Evolutionary conservation across 2,113 vertebrate species (phyloP).

Genomic region (Craseonycteris thonglongyai): DNA sequence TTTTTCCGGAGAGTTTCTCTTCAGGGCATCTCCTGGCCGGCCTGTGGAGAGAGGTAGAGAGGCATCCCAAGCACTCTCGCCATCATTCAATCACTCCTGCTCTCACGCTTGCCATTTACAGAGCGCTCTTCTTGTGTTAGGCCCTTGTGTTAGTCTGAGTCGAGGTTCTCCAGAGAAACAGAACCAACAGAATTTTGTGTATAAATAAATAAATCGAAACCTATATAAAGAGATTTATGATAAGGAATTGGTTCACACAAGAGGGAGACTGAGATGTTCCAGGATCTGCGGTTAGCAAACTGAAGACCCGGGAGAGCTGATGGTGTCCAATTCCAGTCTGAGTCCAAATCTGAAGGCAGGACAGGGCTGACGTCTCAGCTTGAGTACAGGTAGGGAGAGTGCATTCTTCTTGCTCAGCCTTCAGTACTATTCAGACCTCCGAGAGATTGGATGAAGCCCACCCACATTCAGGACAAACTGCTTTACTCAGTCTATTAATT

Average conservation of each 20-base stretch:
- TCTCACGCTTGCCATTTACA: too few relatives aligned
- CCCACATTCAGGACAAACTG: neutral
- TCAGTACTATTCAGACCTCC: neutral
- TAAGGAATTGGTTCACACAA: neutral
- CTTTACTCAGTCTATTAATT: neutral
- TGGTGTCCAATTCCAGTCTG: neutral
- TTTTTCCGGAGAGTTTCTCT: neutral
- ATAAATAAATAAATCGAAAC: neutral
- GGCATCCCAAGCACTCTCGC: too few relatives aligned
- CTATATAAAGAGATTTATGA: neutral
- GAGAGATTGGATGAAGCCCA: neutral
- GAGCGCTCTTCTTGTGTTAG: neutral
- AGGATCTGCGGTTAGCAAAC: neutral
- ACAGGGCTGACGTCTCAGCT: neutral
- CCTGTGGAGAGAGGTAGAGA: neutral
- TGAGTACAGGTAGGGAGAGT: neutral
- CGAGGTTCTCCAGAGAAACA: neutral
- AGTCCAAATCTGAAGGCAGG: neutral
- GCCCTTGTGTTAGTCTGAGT: neutral
- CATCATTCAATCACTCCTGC: neutral
- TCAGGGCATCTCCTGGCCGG: too few relatives aligned
- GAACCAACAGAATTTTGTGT: neutral
- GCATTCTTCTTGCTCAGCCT: neutral
- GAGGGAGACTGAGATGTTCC: neutral
- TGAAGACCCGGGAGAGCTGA: neutral